Percentiles rank a stretch among this genome's conserved stretches.
Conservation (phyloP, 1,140 invertebrate species). For the Calliphora vicina region DNA sequence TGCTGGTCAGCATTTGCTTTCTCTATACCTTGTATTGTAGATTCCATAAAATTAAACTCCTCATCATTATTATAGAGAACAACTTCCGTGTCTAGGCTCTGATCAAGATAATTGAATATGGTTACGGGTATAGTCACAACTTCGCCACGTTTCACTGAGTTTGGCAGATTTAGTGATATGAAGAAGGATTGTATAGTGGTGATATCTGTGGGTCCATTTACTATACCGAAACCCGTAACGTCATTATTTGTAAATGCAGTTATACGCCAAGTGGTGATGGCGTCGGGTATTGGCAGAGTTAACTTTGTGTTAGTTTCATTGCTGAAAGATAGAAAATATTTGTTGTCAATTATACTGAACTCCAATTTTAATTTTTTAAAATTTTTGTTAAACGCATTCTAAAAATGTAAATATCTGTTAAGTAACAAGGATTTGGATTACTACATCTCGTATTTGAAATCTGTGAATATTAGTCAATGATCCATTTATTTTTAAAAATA, state of each 20-base stretch:
- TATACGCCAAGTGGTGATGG: background rate
- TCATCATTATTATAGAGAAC: slow-evolving; percentile 82
- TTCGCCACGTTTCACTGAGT: slow-evolving; percentile 42
- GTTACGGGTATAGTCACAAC: slow-evolving; percentile 56
- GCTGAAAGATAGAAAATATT: background rate
- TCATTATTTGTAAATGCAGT: slow-evolving; percentile 9
- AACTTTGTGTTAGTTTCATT: background rate
- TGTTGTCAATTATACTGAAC: background rate
- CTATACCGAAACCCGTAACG: slow-evolving; percentile 4
- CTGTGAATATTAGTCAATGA: too few relatives aligned
- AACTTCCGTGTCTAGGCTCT: slow-evolving; percentile 78
- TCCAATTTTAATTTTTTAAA: too few relatives aligned
- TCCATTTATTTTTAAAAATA: too few relatives aligned
- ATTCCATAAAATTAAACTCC: slow-evolving; percentile 80
- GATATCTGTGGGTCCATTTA: slow-evolving; percentile 1
- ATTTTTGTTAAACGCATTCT: too few relatives aligned
- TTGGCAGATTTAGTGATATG: background rate
- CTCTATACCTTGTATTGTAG: slow-evolving; percentile 63
- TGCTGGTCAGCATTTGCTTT: slow-evolving; percentile 69
- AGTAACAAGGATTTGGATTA: too few relatives aligned
- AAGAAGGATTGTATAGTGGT: background rate
- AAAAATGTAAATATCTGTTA: too few relatives aligned
- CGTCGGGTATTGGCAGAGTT: background rate
- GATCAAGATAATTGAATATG: slow-evolving; percentile 62
- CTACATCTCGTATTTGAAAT: too few relatives aligned